A percentile compares a stretch with the other conserved stretches of the same genome.
These are phyloP conservation scores for Echeneis naucrates DNA, from an alignment of 2,797 vertebrate genomes.

Conservation along the genomic window DNA sequence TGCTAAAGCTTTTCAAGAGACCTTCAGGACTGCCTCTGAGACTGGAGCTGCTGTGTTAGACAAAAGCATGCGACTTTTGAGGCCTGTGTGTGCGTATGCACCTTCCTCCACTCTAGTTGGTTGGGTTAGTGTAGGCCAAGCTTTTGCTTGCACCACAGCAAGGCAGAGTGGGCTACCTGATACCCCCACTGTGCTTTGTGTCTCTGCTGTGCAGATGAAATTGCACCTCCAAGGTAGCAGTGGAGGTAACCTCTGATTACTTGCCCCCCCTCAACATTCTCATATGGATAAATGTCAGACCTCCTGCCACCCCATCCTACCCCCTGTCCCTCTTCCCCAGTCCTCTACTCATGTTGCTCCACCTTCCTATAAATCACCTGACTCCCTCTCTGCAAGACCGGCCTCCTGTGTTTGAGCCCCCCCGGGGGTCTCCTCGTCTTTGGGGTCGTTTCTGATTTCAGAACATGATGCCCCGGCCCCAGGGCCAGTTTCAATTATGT, in stretches of 20 bases:
- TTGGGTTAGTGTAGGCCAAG: slow-evolving; percentile 68
- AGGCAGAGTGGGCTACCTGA: slow-evolving; percentile 61
- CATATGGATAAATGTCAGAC: slow-evolving; percentile 71
- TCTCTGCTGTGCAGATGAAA: slow-evolving; percentile 68
- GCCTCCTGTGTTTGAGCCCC: slow-evolving; percentile 51
- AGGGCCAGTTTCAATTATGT: slow-evolving; percentile 71
- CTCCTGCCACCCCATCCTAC: slow-evolving; percentile 19
- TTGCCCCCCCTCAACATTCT: slow-evolving; percentile 54
- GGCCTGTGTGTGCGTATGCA: slow-evolving; percentile 35
- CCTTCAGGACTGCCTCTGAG: slow-evolving; percentile 44
- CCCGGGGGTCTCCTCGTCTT: slow-evolving; percentile 43
- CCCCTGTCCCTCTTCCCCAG: background rate
- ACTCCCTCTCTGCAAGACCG: slow-evolving; percentile 29
- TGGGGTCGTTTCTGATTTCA: slow-evolving; percentile 75
- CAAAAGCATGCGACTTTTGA: slow-evolving; percentile 14
- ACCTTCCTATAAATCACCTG: slow-evolving; percentile 76
- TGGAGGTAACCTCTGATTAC: slow-evolving; percentile 71
- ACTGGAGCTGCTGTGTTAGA: slow-evolving; percentile 22
- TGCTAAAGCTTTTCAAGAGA: slow-evolving; percentile 12
- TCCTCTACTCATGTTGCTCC: slow-evolving; percentile 58
- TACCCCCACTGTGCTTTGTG: slow-evolving; percentile 74
- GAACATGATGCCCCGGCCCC: slow-evolving; percentile 69
- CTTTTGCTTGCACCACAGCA: slow-evolving; percentile 60
- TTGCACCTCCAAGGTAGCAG: slow-evolving; percentile 81
- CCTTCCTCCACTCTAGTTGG: slow-evolving; percentile 64